Conservation (phyloP, 1,140 invertebrate species). For the Caenorhabditis inopinata region DNA sequence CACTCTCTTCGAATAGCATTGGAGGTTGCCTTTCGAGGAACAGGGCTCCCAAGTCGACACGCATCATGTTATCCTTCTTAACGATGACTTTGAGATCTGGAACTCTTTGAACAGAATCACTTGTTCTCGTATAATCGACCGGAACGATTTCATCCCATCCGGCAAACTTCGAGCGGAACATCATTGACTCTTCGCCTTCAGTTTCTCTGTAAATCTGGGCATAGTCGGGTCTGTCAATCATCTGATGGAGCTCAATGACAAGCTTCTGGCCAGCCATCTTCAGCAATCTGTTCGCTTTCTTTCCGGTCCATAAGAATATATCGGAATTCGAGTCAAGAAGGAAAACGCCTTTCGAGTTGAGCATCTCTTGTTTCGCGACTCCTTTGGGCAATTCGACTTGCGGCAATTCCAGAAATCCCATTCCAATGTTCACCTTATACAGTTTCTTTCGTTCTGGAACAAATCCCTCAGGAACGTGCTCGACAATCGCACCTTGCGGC, state of each 20-base stretch:
- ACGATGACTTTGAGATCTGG: conserved; percentile 74
- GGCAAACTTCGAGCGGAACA: conserved; percentile 94
- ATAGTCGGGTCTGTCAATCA: conserved; percentile 80
- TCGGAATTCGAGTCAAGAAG: conserved; percentile 92
- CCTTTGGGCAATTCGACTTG: conserved; percentile 73
- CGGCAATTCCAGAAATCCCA: conserved; percentile 96
- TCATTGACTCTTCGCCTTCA: conserved; percentile 73
- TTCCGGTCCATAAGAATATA: conserved; percentile 98
- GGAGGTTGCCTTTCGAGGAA: conserved; percentile 89
- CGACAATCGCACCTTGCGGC: conserved; percentile 67
- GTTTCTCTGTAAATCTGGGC: conserved; percentile 73
- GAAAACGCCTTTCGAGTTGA: conserved; percentile 91
- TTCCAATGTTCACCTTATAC: conserved; percentile 86
- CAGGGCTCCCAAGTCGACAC: conserved; percentile 87
- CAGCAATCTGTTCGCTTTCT: conserved; percentile 91
- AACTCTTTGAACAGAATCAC: conserved; percentile 91
- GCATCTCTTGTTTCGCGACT: conserved; percentile 70
- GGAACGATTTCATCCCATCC: conserved; percentile 99
- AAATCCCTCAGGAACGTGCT: conserved; percentile 81
- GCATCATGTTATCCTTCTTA: conserved; percentile 70
- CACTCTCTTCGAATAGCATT: conserved; percentile 81
- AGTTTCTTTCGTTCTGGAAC: conserved; percentile 77
- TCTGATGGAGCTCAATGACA: conserved; percentile 72
- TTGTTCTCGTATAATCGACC: conserved; percentile 96
- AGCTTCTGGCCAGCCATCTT: conserved; percentile 76